These are phyloP conservation scores for Enhydra lutris DNA, from an alignment of 2,113 vertebrate genomes.

Conservation along the genomic window DNA sequence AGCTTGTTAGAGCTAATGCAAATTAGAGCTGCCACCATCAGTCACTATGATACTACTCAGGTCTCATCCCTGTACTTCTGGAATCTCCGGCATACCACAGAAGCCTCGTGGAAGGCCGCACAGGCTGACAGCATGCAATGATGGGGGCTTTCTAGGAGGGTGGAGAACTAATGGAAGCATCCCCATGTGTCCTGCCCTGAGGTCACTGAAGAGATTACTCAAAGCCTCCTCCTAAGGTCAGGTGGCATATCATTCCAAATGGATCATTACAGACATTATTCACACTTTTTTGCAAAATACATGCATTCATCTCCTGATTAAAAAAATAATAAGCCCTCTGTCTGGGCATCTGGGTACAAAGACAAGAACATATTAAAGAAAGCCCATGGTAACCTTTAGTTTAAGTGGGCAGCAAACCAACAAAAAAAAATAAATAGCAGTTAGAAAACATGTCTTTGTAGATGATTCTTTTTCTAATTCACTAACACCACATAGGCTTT, in stretches of 20 bases:
- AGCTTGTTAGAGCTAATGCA: slow-evolving; percentile 46
- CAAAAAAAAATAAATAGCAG: background rate
- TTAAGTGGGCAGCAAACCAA: background rate
- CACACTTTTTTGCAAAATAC: background rate
- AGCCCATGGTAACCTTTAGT: background rate
- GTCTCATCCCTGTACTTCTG: background rate
- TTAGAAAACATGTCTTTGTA: slow-evolving; percentile 11
- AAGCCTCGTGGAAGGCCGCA: background rate
- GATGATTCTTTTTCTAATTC: background rate
- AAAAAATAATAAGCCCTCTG: background rate
- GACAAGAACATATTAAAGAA: background rate
- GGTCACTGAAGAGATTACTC: background rate
- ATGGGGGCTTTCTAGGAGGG: background rate
- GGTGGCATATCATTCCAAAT: background rate
- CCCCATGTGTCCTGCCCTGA: background rate
- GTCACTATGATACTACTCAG: background rate
- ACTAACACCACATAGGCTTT: background rate
- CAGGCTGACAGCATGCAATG: background rate
- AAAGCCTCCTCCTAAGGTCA: background rate
- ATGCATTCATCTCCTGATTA: background rate
- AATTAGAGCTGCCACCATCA: background rate
- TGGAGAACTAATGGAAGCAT: background rate
- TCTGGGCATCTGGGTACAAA: background rate
- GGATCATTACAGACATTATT: background rate
- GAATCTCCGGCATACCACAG: background rate